Conservation (phyloP, 2,888 invertebrate genomes). For the Eugnorisma glareosa region DNA sequence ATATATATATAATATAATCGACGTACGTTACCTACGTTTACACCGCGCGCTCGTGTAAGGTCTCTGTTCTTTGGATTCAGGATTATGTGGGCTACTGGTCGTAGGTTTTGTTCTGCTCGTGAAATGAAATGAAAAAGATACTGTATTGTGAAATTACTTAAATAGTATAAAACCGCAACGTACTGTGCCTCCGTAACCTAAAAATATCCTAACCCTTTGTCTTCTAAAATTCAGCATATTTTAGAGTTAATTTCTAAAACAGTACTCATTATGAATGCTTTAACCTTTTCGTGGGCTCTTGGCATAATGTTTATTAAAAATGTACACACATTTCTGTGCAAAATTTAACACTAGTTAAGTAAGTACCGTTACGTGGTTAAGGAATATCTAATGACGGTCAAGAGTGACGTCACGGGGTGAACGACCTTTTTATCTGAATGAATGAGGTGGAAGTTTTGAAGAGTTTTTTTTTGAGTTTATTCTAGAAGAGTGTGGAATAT, state of each 20-base stretch:
- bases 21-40: too few relatives aligned
- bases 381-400: constrained; percentile 78
- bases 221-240: constrained; percentile 20
- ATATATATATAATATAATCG: too few relatives aligned
- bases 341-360: constrained; percentile 76
- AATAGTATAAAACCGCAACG: background rate
- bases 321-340: constrained; percentile 67
- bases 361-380: constrained; percentile 65
- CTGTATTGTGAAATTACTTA: background rate
- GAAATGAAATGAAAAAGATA: background rate
- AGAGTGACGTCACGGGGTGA: constrained; percentile 31
- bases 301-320: constrained; percentile 70
- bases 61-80: background rate
- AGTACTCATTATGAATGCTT: constrained; percentile 54
- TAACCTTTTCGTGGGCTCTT: constrained; percentile 51
- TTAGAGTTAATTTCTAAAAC: constrained; percentile 48
- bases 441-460: background rate
- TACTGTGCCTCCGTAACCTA: background rate
- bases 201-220: constrained; percentile 1
- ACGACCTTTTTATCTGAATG: background rate
- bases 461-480: background rate
- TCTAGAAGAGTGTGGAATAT: background rate
- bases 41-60: too few relatives aligned
- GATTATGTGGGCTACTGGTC: background rate
- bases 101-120: background rate